Conservation (phyloP, 2,113 vertebrate species). For the Pollimyrus isidori region DNA sequence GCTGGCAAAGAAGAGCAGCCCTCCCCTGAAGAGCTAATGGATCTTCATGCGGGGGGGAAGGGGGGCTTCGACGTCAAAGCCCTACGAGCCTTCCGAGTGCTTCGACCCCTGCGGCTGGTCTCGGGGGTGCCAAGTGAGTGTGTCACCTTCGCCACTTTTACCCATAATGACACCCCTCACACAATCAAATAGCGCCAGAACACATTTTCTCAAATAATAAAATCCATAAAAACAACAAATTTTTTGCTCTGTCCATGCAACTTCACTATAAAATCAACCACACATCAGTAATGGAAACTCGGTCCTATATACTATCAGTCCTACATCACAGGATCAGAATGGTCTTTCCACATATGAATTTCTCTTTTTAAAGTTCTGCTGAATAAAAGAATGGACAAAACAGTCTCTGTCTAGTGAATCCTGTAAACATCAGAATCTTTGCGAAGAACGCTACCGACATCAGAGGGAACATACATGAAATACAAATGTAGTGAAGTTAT, state of each 20-base stretch:
- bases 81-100: slow-evolving; percentile 90
- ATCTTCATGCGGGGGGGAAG: slow-evolving; percentile 65
- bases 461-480: not conserved
- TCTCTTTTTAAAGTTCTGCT: not conserved
- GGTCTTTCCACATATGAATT: not conserved
- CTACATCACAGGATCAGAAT: not conserved
- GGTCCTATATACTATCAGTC: not conserved
- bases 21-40: slow-evolving; percentile 32
- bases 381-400: not conserved
- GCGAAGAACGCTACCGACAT: not conserved
- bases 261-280: not conserved
- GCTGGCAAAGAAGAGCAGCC: slow-evolving; percentile 82
- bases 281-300: not conserved
- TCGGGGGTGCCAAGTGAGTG: slow-evolving; percentile 96
- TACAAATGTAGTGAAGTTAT: not conserved
- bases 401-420: not conserved
- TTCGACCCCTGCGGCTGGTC: slow-evolving; percentile 93
- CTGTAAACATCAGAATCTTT: not conserved
- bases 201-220: not conserved
- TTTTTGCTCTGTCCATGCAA: not conserved
- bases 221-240: not conserved
- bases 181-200: not conserved
- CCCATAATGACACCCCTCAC: not conserved
- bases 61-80: slow-evolving; percentile 98
- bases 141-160: slow-evolving; percentile 10